These are phyloP conservation scores for Drosophila repleta DNA, from an alignment of 1,140 invertebrate species.

Conservation along the genomic window DNA sequence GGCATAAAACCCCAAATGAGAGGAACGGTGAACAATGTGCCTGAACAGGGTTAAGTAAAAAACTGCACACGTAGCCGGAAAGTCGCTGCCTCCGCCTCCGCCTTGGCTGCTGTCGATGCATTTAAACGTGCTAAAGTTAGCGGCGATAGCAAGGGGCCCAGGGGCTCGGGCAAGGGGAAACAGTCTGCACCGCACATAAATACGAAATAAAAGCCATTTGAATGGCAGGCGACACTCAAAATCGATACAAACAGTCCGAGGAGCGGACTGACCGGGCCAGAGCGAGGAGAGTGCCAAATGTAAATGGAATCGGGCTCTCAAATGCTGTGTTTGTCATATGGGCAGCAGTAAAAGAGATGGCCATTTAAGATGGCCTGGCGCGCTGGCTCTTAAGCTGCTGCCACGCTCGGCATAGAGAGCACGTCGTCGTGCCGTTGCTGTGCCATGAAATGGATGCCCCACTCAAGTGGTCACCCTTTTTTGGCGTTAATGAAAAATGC, in stretches of 20 bases:
- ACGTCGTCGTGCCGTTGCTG: slow-evolving; percentile 3
- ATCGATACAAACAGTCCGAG: slow-evolving; percentile 64
- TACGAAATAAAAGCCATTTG: slow-evolving; percentile 78
- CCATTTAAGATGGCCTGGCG: slow-evolving; percentile 65
- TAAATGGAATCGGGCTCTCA: slow-evolving; percentile 56
- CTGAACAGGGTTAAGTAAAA: slow-evolving; percentile 42
- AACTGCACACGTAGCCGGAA: slow-evolving; percentile 43
- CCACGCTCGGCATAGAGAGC: too few species aligned
- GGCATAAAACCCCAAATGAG: slow-evolving; percentile 46
- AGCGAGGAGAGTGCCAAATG: slow-evolving; percentile 46
- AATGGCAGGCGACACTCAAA: slow-evolving; percentile 82
- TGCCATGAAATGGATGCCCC: slow-evolving; percentile 34
- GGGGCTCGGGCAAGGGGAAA: slow-evolving; percentile 12
- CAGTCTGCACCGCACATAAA: slow-evolving; percentile 69
- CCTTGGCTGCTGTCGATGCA: slow-evolving; percentile 42
- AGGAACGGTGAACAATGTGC: slow-evolving; percentile 41
- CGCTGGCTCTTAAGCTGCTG: slow-evolving; percentile 20
- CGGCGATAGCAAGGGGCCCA: slow-evolving; percentile 15
- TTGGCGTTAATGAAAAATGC: slow-evolving; percentile 75
- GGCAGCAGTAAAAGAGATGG: slow-evolving; percentile 73
- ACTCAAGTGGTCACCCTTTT: slow-evolving; percentile 56
- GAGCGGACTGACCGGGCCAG: slow-evolving; percentile 19
- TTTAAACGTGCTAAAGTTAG: slow-evolving; percentile 71
- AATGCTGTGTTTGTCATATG: slow-evolving; percentile 60
- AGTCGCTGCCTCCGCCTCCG: slow-evolving; percentile 1